These are phyloP conservation scores for Apodemia hepburni DNA, from an alignment of 2,888 invertebrate genomes.

Conservation along the genomic window DNA sequence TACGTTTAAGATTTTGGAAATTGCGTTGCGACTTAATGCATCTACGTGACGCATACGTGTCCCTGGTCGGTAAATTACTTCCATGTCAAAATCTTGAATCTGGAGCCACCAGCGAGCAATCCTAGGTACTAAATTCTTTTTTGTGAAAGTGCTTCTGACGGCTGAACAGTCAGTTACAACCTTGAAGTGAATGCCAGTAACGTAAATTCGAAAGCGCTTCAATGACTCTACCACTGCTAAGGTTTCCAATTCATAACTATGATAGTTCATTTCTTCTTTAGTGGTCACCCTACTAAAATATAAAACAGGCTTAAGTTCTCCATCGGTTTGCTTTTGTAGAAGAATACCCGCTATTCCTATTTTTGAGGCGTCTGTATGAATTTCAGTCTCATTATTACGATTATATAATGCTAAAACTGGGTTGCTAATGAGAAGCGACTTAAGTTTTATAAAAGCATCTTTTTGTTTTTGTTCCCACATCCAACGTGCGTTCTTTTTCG, in stretches of 20 bases:
- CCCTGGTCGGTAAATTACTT: background rate
- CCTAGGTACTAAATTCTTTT: no score
- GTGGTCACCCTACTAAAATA: no score
- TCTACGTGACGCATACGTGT: background rate
- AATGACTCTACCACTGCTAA: no score
- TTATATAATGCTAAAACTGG: slow-evolving; percentile 38
- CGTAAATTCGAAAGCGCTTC: no score
- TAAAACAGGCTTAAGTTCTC: slow-evolving; percentile 34
- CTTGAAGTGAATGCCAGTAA: no score
- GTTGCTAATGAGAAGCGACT: slow-evolving; percentile 27
- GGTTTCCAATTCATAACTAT: no score
- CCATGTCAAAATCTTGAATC: background rate
- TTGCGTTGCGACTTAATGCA: background rate
- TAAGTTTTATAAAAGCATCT: slow-evolving; percentile 29
- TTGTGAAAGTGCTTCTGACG: no score
- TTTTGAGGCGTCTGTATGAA: slow-evolving; percentile 40
- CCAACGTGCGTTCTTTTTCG: slow-evolving; percentile 34
- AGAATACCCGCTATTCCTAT: slow-evolving; percentile 38
- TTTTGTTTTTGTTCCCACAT: slow-evolving; percentile 28
- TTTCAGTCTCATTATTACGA: slow-evolving; percentile 30
- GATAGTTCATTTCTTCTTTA: no score
- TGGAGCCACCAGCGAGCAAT: background rate
- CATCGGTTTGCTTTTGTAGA: slow-evolving; percentile 34
- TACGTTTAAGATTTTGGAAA: background rate
- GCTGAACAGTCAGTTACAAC: no score